These are phyloP conservation scores for Chouioia cunea DNA, from an alignment of 2,888 invertebrate genomes.

Conservation along the genomic window DNA sequence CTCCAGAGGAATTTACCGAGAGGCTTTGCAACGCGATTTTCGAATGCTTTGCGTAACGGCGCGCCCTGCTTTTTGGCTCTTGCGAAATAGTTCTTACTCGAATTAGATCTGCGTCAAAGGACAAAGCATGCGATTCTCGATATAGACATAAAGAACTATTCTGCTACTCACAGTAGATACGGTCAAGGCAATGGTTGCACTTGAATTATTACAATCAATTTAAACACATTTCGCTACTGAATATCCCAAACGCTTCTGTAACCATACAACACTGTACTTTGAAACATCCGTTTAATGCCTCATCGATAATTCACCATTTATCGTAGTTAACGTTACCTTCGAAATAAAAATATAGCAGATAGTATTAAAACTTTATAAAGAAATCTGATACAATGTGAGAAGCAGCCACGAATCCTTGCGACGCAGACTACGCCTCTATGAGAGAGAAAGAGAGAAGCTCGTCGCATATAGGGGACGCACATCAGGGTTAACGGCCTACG, in stretches of 20 bases:
- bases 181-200: no score
- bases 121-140: background rate
- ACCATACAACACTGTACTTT: no score
- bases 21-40: constrained; percentile 10
- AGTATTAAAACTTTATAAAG: no score
- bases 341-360: no score
- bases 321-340: no score
- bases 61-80: constrained; percentile 28
- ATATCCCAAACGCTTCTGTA: no score
- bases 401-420: constrained; percentile 7
- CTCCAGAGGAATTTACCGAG: background rate
- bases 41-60: constrained; percentile 44
- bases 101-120: constrained; percentile 5
- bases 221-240: no score
- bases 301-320: no score
- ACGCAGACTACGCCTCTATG: background rate
- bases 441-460: background rate
- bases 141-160: background rate
- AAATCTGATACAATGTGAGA: no score
- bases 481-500: constrained; percentile 60
- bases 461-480: background rate
- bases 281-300: no score
- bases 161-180: no score
- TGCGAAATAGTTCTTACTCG: constrained; percentile 35
- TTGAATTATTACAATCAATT: no score